Evolutionary conservation across 2,888 invertebrate genomes (phyloP).

Genomic region (Lepidocyrtoides sp.): DNA sequence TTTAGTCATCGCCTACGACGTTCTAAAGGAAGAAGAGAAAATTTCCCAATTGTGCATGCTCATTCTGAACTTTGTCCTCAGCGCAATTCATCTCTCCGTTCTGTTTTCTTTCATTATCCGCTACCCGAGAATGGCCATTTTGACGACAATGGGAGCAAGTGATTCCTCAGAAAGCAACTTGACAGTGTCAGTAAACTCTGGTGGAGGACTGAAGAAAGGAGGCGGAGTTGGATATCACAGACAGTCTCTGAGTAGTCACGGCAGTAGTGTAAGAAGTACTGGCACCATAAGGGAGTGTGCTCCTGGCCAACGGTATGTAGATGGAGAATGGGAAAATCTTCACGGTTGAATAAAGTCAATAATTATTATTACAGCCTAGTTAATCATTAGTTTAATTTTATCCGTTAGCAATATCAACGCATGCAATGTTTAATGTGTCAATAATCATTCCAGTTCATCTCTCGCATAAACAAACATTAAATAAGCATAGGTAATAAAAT

Average conservation of each 20-base stretch:
- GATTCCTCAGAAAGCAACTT: conserved; percentile 72
- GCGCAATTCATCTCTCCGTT: conserved; percentile 74
- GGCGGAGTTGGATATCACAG: conserved; percentile 52
- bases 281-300: conserved; percentile 63
- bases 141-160: conserved; percentile 72
- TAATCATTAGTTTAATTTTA: not conserved
- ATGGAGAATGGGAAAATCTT: conserved; percentile 77
- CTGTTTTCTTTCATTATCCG: conserved; percentile 78
- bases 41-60: conserved; percentile 74
- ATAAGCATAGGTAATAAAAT: too few relatives aligned
- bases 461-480: too few relatives aligned
- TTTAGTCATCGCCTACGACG: conserved; percentile 77
- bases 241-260: conserved; percentile 63
- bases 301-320: conserved; percentile 74
- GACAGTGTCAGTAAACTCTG: conserved; percentile 65
- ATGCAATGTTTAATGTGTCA: conserved; percentile 32
- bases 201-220: conserved; percentile 62
- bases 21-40: conserved; percentile 76
- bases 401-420: not conserved
- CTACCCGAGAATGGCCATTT: conserved; percentile 67
- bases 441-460: too few relatives aligned
- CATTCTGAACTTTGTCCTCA: conserved; percentile 77
- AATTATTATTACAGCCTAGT: not conserved
- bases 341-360: conserved; percentile 46
- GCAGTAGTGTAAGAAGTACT: conserved; percentile 63